Base-by-base conservation (phyloP, 2,113 vertebrate genomes). In the Climacteris rufus region DNA sequence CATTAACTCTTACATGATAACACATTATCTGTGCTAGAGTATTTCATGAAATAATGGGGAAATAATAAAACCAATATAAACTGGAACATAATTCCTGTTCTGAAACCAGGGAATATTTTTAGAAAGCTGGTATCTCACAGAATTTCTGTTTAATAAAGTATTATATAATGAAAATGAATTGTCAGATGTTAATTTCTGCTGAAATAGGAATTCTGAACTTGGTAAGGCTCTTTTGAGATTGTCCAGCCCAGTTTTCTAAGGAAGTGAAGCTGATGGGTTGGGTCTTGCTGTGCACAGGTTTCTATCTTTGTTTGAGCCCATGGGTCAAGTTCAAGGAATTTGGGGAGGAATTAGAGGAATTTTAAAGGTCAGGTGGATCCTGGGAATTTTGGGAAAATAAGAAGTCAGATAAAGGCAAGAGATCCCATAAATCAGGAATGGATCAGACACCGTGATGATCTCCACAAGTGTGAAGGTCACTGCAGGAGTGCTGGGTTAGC, bases 1-100 rank as follows among this genome's bases (percentile, higher is more conserved):
- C 92, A 80, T 94, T 93, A 93, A 69, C n/a, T 96, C 68, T 71
- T 49, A 19, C 10, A 57, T 93, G 92, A 81, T 88, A 42, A 80
- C 86, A 47, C n/a, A 69, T 74, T 65, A 83, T 80, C 81, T 76
- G 2, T 86, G 88, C 54, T 50, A 65, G 37, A 17, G 12, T 78
- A 37, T 30, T 82, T 76, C 78, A 49, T 60, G 78, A 91, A 88
- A 88, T 85, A 88, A 80, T 72, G 59, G 28, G 50, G 28, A 90
- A 96, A 85, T 90, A 60, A 61, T 76, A 85, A 61, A 90, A 87
- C 28, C 71, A 87, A 91, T 61, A 79, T 14, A 82, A 83, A 52
- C 56, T 79, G 37, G 81, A 63, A 27, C 17, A 25, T 44, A 90
- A 82, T 79, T 93, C 65, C 61, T 72, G 57, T 68, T 88, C 66